Evolutionary conservation across 2,797 vertebrate genomes (phyloP), one percentile per base, ranked within the genome.

Genomic region (Toxotes lorentzi): DNA sequence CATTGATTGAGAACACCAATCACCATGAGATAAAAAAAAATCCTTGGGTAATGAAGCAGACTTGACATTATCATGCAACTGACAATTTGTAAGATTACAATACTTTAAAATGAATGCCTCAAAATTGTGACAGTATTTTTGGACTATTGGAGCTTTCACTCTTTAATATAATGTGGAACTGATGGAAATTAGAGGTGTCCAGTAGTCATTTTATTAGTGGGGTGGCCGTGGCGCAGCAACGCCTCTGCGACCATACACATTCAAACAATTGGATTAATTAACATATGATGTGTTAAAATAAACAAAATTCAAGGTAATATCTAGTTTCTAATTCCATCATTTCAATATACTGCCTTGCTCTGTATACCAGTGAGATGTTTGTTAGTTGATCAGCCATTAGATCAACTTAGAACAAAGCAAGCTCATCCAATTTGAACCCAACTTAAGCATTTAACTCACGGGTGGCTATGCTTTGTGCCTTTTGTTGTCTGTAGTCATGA

Each of bases 401-500:
- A 27, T 60, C 34, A 32, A 30, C 16, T 7, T 2, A 32, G 48
- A 69, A 23, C 24, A 48, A 47, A 59, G 13, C 34, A 62, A 50
- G 23, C 51, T 47, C 45, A 41, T 19, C 14, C 2, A 60, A 38
- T 35, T n/a, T 43, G 9, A 70, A 41, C 30, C 32, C 6, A 56
- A 8, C 7, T 16, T 12, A 50, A 57, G 38, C 30, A 61, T 43
- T 54, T 56, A 24, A 43, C 30, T n/a, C 14, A 34, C 13, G 30
- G 10, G 6, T 7, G 2, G 43, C 41, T 68, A 32, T 12, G 1
- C 13, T 50, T 4, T 77, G 4, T 73, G 2, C 4, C 16, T 59
- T 43, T 51, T 59, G 23, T 83, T 77, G 6, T 62, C 34, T 69
- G 76, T 14, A n/a, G 50, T 60, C 47, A 0, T 57, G 48, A 13